phyloP scores from a whole-genome alignment of 2,797 vertebrate genomes.

The Thripadectes ignobilis region DNA sequence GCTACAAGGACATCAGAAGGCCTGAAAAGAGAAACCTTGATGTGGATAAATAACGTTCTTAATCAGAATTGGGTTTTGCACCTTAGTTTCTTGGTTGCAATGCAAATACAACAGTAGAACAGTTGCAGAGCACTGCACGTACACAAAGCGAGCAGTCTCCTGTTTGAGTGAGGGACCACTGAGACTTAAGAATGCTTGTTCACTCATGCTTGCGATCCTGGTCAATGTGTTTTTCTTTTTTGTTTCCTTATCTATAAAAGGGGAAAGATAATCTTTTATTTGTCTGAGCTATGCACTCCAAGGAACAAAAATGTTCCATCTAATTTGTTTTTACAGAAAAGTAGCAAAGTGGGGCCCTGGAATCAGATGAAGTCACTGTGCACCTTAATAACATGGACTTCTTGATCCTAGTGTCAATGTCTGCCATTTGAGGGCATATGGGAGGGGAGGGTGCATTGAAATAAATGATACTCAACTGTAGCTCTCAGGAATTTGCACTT shows the following conservation, averaged over 20 bases:
- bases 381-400: slow-evolving; percentile 4
- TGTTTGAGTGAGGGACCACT: slow-evolving; percentile 34
- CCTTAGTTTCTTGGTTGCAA: slow-evolving; percentile 8
- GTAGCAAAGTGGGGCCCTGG: not conserved
- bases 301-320: slow-evolving; percentile 17
- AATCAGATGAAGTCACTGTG: slow-evolving; percentile 8
- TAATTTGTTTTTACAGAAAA: slow-evolving; percentile 35
- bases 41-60: not conserved
- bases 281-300: slow-evolving; percentile 42
- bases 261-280: slow-evolving; percentile 36
- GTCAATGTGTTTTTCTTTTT: slow-evolving; percentile 14
- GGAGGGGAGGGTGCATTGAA: slow-evolving; percentile 16
- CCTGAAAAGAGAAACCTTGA: not conserved
- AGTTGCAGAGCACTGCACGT: not conserved
- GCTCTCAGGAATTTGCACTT: slow-evolving; percentile 70
- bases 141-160: not conserved
- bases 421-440: not conserved
- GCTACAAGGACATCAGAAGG: not conserved
- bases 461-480: slow-evolving; percentile 23
- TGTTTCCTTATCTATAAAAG: slow-evolving; percentile 35
- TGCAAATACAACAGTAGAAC: not conserved
- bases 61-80: slow-evolving; percentile 37
- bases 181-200: not conserved
- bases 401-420: not conserved
- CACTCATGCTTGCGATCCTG: not conserved